Base-by-base conservation (phyloP, 2,888 invertebrate species). In the Pecten maximus region DNA sequence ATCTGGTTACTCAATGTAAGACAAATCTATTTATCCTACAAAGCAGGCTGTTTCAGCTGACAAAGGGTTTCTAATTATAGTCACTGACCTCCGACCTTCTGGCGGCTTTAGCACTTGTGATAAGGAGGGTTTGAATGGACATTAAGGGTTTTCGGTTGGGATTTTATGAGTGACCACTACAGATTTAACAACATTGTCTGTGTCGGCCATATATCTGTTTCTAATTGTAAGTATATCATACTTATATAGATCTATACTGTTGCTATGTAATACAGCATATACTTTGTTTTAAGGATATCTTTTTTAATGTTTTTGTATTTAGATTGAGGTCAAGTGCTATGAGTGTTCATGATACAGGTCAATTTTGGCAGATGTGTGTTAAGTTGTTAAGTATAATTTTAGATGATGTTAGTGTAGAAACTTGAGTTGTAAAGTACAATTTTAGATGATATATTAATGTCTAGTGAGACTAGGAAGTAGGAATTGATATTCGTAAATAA, bases 51-150 rank as follows among this genome's bases (percentile, higher is more conserved):
- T 74, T 74, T 74, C 74, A 74, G 74, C 74, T 74, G 74, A 74
- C 74, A 74, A 74, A 74, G 74, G 28, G 74, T 74, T 74, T 74
- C 74, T 74, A 74, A 74, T 74, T 74, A 28, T 74, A 74, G 74
- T 74, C 74, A 15, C 74, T 74, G 74, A 74, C 74, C 74, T 74
- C 28, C 74, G 28, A 74, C 74, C 74, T 74, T 35, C 74, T 74
- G 74, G 28, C 74, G 74, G 74, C 74, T 74, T 23, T 74, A 74
- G 35, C 35, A 28, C 74, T 74, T 74, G 12, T 23, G 74, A 74
- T 74, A 74, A 74, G 74, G 74, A 74, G 74, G 28, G 74, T 74
- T 74, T 74, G 74, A 74, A 74, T 74, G 74, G 74, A 74, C 74
- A 74, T 28, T 74, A 35, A 74, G 74, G 35, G 74, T 74, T 74